phyloP scores from a whole-genome alignment of 1,140 invertebrate species.

The Lysiphlebus fabarum region DNA sequence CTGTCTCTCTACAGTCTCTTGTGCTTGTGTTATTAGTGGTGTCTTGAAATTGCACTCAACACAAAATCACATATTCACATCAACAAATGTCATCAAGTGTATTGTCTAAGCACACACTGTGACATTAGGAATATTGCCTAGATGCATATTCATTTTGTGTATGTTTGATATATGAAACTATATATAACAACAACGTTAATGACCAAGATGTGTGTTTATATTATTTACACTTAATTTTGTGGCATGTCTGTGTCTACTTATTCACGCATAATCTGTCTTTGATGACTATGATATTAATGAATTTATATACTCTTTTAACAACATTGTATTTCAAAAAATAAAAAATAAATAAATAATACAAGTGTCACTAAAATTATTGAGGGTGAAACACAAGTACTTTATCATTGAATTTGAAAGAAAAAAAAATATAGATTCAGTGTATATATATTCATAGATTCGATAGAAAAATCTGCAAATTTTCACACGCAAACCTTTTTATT shows the following conservation, averaged over 20 bases:
- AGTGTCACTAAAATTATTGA: too few relatives aligned
- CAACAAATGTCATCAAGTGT: slow-evolving; percentile 4
- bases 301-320: slow-evolving; percentile 4
- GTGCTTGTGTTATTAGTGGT: neutral
- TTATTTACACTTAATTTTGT: slow-evolving; percentile 28
- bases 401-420: too few relatives aligned
- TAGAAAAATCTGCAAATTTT: slow-evolving; percentile 4
- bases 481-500: neutral
- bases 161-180: slow-evolving; percentile 8
- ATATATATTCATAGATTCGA: too few relatives aligned
- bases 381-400: too few relatives aligned
- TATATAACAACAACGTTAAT: slow-evolving; percentile 28
- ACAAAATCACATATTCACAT: slow-evolving; percentile 15
- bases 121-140: neutral
- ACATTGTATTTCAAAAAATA: too few relatives aligned
- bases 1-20: too few relatives aligned
- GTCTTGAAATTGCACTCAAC: slow-evolving; percentile 8
- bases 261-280: slow-evolving; percentile 30
- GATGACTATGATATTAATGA: slow-evolving; percentile 22
- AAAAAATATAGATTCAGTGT: too few relatives aligned
- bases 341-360: too few relatives aligned
- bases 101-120: slow-evolving; percentile 8
- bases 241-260: slow-evolving; percentile 32
- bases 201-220: slow-evolving; percentile 31
- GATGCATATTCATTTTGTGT: slow-evolving; percentile 27